Evolutionary conservation across 2,888 invertebrate genomes (phyloP).

Genomic region (Ferrisia virgata): DNA sequence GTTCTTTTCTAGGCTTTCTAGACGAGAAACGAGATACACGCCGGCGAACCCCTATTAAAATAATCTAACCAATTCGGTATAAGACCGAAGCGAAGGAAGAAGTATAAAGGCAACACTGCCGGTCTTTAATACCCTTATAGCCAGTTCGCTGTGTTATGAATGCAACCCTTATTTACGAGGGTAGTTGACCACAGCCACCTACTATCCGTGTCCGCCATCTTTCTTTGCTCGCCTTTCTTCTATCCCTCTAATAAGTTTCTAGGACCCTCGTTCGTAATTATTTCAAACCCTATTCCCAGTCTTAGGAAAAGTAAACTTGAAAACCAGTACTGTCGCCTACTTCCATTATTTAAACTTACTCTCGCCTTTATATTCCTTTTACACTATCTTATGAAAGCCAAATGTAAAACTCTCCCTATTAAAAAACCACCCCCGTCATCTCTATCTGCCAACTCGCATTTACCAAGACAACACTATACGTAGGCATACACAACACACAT

Average conservation of each 20-base stretch:
- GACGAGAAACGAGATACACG: not conserved
- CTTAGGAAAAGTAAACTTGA: conserved; percentile 42
- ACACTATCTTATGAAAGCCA: conserved; percentile 32
- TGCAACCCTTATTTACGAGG: conserved; percentile 45
- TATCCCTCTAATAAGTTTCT: conserved; percentile 44
- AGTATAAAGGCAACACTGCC: conserved; percentile 33
- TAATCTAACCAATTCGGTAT: conserved; percentile 1
- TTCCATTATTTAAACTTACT: conserved; percentile 40
- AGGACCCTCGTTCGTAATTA: conserved; percentile 42
- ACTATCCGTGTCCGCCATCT: conserved; percentile 44
- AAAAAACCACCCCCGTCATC: not conserved
- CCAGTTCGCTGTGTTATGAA: conserved; percentile 35
- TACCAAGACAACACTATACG: not conserved
- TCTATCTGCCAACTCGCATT: not conserved
- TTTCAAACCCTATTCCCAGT: conserved; percentile 36
- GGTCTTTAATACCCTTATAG: conserved; percentile 31
- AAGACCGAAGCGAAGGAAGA: no score
- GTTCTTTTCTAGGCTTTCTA: not conserved
- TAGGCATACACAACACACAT: no score
- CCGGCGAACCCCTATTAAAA: not conserved
- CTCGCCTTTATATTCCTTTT: conserved; percentile 26
- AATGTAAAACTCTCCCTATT: conserved; percentile 37
- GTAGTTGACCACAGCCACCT: conserved; percentile 45
- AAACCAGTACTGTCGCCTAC: conserved; percentile 42
- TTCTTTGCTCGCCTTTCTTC: conserved; percentile 37